phyloP scores from a whole-genome alignment of 2,113 vertebrate genomes.

The Circaetus cinerascens region DNA sequence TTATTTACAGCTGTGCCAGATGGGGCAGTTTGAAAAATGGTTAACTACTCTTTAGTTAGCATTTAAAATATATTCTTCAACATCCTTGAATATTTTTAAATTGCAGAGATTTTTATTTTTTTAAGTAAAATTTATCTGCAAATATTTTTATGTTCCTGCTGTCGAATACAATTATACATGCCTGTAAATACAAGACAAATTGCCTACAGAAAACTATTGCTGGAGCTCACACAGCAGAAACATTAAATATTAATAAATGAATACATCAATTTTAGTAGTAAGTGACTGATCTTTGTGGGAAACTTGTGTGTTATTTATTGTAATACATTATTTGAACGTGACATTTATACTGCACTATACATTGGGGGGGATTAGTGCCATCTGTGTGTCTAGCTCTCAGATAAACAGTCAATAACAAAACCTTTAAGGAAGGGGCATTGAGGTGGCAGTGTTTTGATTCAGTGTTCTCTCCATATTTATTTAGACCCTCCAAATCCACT shows the following conservation, averaged over 20 bases:
- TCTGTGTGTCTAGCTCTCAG: neutral
- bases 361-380: neutral
- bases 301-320: neutral
- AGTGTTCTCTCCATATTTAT: neutral
- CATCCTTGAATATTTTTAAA: neutral
- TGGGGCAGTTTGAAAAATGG: neutral
- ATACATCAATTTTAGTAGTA: neutral
- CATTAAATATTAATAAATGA: conserved; percentile 15
- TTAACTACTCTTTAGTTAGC: neutral
- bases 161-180: neutral
- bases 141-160: neutral
- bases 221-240: neutral
- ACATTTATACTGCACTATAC: neutral
- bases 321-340: neutral
- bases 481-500: neutral
- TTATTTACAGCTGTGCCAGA: conserved; percentile 39
- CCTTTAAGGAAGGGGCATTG: neutral
- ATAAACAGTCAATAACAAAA: neutral
- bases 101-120: neutral
- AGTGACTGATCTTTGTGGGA: neutral
- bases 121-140: neutral
- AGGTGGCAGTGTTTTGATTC: neutral
- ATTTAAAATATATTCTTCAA: neutral
- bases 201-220: neutral
- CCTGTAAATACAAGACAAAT: neutral